These are phyloP conservation scores for Callocephalon fimbriatum DNA, from an alignment of 2,113 vertebrate genomes.

Conservation along the genomic window DNA sequence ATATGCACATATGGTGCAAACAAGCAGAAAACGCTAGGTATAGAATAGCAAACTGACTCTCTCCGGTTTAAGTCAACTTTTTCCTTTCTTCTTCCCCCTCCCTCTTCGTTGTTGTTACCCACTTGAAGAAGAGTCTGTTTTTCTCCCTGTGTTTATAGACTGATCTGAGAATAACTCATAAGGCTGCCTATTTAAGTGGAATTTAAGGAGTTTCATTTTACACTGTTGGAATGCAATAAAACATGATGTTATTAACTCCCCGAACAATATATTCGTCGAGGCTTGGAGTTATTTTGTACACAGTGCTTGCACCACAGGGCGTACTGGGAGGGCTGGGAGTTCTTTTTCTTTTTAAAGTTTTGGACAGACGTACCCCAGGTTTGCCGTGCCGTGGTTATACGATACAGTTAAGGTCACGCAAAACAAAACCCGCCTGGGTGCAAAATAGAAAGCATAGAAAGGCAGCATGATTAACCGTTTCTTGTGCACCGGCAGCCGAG, in stretches of 20 bases:
- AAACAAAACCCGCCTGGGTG: slow-evolving; percentile 7
- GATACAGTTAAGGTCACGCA: slow-evolving; percentile 25
- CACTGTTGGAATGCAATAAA: slow-evolving; percentile 52
- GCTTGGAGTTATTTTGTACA: slow-evolving; percentile 6
- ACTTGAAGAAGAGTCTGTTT: slow-evolving; percentile 39
- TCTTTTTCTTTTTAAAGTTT: background rate
- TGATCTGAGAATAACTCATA: slow-evolving; percentile 42
- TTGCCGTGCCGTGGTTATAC: background rate
- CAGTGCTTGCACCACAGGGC: background rate
- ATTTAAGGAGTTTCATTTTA: slow-evolving; percentile 65
- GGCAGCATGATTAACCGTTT: background rate
- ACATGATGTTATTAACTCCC: slow-evolving; percentile 20
- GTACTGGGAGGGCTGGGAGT: background rate
- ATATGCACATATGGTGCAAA: background rate
- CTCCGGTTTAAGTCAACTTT: background rate
- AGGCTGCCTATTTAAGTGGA: slow-evolving; percentile 57
- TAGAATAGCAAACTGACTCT: background rate
- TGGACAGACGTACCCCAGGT: background rate
- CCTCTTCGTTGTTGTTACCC: background rate
- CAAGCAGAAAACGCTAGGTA: rapidly evolving
- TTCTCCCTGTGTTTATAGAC: slow-evolving; percentile 7
- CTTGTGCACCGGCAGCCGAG: background rate
- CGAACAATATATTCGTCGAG: slow-evolving; percentile 24
- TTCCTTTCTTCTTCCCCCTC: background rate
- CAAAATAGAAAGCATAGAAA: background rate